A percentile compares a stretch with the other conserved stretches of the same genome.
These are phyloP conservation scores for Gymnocypris eckloni DNA, from an alignment of 2,797 vertebrate genomes.

Conservation along the genomic window DNA sequence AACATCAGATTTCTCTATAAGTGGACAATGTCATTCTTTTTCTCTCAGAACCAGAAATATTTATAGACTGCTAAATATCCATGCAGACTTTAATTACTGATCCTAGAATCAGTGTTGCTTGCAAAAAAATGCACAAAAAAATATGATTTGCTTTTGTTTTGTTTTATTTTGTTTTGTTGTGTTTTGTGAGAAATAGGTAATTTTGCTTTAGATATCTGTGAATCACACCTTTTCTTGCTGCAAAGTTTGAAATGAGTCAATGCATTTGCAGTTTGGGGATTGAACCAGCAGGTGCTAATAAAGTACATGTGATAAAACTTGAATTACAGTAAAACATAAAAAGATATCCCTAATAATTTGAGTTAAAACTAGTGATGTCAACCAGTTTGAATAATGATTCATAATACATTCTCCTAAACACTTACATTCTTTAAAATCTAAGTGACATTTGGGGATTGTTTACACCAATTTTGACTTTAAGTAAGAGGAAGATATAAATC, in stretches of 20 bases:
- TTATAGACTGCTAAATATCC: too few species aligned
- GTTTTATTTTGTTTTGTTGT: neutral
- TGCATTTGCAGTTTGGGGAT: neutral
- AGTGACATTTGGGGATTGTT: neutral
- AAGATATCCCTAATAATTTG: neutral
- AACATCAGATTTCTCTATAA: neutral
- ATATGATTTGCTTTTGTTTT: neutral
- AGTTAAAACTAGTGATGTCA: neutral
- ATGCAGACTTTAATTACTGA: neutral
- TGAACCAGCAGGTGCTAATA: conserved; percentile 2
- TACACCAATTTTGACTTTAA: neutral
- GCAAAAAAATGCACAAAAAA: neutral
- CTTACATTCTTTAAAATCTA: neutral
- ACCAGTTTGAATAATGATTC: neutral
- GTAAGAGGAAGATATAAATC: neutral
- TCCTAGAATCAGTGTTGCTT: neutral
- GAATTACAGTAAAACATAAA: neutral
- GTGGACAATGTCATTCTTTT: neutral
- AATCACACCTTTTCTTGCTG: neutral
- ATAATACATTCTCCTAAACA: neutral
- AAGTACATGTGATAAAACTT: neutral
- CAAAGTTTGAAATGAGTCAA: neutral
- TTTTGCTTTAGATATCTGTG: neutral
- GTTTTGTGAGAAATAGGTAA: neutral
- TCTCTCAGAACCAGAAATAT: neutral